Evolutionary conservation across 2,113 vertebrate genomes (phyloP).

Genomic region (Okapia johnstoni): DNA sequence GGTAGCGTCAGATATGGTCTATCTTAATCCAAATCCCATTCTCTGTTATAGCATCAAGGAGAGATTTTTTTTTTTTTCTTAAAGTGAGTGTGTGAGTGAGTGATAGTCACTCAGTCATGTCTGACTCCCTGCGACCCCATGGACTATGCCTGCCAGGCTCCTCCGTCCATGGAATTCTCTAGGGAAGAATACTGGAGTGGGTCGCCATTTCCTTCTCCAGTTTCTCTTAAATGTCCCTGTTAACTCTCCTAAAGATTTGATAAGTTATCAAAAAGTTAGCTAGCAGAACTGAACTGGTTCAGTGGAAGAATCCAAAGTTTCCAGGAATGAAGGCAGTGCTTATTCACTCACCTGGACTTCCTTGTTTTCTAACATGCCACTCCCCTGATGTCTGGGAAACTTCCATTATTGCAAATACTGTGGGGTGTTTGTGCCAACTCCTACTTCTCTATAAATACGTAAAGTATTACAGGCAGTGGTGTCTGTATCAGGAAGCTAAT

Average conservation of each 20-base stretch:
- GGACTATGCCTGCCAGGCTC: neutral
- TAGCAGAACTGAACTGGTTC: neutral
- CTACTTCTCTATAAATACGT: neutral
- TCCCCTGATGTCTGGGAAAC: neutral
- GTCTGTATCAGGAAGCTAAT: neutral
- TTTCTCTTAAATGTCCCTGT: neutral
- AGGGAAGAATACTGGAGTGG: neutral
- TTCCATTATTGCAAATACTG: neutral
- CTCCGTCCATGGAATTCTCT: neutral
- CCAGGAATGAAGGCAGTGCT: neutral
- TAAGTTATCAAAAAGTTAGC: neutral
- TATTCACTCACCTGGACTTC: neutral
- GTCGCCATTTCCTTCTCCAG: neutral
- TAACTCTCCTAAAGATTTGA: neutral
- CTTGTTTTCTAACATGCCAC: neutral
- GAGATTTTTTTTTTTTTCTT: neutral
- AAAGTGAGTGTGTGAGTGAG: neutral
- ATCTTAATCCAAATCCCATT: neutral
- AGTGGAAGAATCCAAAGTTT: neutral
- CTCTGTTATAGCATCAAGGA: neutral
- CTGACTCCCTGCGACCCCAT: neutral
- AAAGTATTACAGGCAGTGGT: neutral
- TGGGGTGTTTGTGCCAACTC: neutral
- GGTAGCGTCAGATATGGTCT: neutral
- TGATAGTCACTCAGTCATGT: neutral